Evolutionary conservation across 2,113 vertebrate genomes (phyloP).

Genomic region (Anguilla rostrata): DNA sequence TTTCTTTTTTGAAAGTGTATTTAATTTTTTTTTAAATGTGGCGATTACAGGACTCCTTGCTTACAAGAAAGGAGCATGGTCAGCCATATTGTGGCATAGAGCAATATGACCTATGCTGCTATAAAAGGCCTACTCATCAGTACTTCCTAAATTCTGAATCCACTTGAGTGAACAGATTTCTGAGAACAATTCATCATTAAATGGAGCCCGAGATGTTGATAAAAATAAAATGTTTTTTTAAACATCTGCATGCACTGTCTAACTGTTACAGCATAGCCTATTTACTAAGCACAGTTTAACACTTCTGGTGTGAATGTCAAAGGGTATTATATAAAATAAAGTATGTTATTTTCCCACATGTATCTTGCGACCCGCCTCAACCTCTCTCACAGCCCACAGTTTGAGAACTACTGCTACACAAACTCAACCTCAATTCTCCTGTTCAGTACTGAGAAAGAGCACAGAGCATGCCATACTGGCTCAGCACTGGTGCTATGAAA

Average conservation of each 20-base stretch:
- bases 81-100: background rate
- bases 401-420: background rate
- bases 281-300: background rate
- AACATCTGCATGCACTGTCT: too few relatives aligned
- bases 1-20: too few relatives aligned
- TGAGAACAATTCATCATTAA: too few relatives aligned
- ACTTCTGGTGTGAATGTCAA: background rate
- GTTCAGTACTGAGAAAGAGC: background rate
- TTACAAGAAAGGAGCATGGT: background rate
- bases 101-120: too few relatives aligned
- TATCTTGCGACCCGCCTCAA: background rate
- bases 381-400: background rate
- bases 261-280: too few relatives aligned
- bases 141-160: background rate
- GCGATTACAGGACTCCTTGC: background rate
- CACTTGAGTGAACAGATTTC: too few relatives aligned
- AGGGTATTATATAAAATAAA: background rate
- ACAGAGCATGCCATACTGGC: background rate
- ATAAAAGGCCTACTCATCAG: background rate
- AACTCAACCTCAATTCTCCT: background rate
- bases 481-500: too few relatives aligned
- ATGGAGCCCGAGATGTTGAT: too few relatives aligned
- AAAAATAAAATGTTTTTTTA: too few relatives aligned
- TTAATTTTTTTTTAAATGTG: too few relatives aligned
- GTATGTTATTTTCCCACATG: background rate